Base-by-base conservation (phyloP, 2,888 invertebrate genomes). In the Euplagia quadripunctaria region DNA sequence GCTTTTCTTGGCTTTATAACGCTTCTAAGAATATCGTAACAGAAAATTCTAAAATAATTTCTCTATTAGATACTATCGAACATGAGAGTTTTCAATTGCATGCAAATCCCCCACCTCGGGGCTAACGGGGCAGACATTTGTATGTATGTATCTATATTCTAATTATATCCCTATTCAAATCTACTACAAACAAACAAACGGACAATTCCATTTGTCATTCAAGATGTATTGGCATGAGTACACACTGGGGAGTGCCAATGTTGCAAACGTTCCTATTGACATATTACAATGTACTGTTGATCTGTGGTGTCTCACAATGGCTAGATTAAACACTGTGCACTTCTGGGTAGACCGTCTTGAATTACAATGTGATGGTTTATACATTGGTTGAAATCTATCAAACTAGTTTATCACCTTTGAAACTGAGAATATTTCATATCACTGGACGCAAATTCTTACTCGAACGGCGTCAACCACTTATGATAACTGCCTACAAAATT, bases 181-280 rank as follows among this genome's bases (percentile, higher is more conserved):
- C 73, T 41, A 63, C 12, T n/a, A 64, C n/a, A 71, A 31, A 31
- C 51, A 51, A 52, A 65, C 42, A n/a, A 16, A 46, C 66, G 11
- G 63, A 72, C 70, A 68, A 74, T 74, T 75, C 66, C 68, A 72
- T 71, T 68, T 67, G 75, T 75, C 71, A 68, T 46, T 66, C 72
- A 69, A 75, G 69, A 69, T 43, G 52, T 75, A 46, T 69, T 65
- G 64, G 64, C 51, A n/a, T 46, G 42, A 65, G 63, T 43, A 64
- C 68, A 69, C 75, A 69, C 63, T 69, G 51, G 69, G 49, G 42
- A 71, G 64, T 65, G 69, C 58, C 69, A 73, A 73, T 69, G 49
- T 69, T 52, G 51, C 71, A 67, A 67, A 49, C 64, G 65, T 67
- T 41, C 11, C 41, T 31, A 61, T 74, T 74, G 74, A 71, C 68